Base-by-base conservation (phyloP, 2,797 vertebrate species). In the Megalops cyprinoides region DNA sequence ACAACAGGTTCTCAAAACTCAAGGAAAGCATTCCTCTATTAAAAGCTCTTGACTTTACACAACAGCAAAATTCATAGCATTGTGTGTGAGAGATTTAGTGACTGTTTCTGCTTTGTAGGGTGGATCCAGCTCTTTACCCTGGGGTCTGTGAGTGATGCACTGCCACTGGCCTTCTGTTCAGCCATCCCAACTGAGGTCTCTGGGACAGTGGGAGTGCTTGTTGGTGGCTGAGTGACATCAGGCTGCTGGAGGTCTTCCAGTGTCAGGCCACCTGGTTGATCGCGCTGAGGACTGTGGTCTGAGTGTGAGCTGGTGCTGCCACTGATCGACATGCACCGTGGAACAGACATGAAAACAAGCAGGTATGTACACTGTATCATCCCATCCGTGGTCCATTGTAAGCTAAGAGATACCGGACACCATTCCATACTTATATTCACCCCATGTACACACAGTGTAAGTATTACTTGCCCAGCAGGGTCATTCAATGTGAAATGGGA, bases 221-320 rank as follows among this genome's bases (percentile, higher is more conserved):
- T 55, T 9, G 49, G 82, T 53, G 82, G 42, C 84, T 80, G 84
- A 80, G 79, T 48, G 78, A 80, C 86, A 83, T 84, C 80, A 10
- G 86, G 86, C 39, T 88, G 88, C 82, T 81, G 85, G 34, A 94
- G 86, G 81, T 95, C 91, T 82, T 93, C 89, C 84, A 91, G 46
- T 62, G 87, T 88, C 20, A 94, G 79, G n/a, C 81, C 87, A 71
- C 84, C 85, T 75, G 87, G 85, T 20, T 90, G 90, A 80, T 67
- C 80, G 0, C 85, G 85, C 79, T 37, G 80, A 34, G 56, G 85
- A 12, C 82, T 86, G 69, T 77, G 85, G 77, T 85, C 80, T 3
- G 80, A 90, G 80, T 42, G 71, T 77, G 90, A 88, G 56, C 76
- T 85, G 78, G 82, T 83, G 83, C 84, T 86, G 77, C 84, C 85